phyloP scores from a whole-genome alignment of 2,888 invertebrate species.

The Eupithecia abbreviata region DNA sequence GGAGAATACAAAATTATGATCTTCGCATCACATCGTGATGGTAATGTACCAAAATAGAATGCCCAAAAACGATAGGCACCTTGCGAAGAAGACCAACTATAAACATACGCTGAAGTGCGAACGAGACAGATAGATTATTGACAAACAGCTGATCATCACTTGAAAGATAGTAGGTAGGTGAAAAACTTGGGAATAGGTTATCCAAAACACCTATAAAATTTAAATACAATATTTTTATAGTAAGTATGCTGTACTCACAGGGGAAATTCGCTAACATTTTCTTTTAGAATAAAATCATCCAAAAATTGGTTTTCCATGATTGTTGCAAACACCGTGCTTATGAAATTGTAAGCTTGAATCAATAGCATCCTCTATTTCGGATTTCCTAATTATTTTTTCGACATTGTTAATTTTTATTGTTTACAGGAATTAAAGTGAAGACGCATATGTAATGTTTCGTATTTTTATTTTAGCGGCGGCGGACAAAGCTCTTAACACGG shows the following conservation, averaged over 20 bases:
- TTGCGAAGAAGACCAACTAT: conserved; percentile 67
- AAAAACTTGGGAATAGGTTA: neutral
- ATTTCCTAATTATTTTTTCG: neutral
- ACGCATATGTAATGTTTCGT: neutral
- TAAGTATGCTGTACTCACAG: conserved; percentile 32
- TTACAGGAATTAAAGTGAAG: neutral
- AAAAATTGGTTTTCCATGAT: conserved; percentile 23
- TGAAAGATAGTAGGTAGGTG: neutral
- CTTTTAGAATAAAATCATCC: conserved; percentile 27
- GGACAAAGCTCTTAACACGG: too few relatives aligned
- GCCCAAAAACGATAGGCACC: conserved; percentile 77
- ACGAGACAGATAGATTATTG: conserved; percentile 69
- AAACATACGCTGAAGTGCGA: conserved; percentile 59
- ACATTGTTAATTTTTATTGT: neutral
- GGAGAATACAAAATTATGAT: conserved; percentile 73
- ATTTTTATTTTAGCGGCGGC: neutral
- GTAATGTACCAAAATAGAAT: conserved; percentile 83
- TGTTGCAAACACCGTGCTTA: conserved; percentile 2
- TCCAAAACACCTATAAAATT: neutral
- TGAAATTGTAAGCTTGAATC: neutral
- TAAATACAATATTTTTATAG: neutral
- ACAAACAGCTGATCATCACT: conserved; percentile 79
- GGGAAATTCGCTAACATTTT: conserved; percentile 27
- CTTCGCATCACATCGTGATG: conserved; percentile 79
- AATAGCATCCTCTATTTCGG: neutral